Conservation (phyloP, 2,113 vertebrate genomes). For the Tenebrosternarchus preto region DNA sequence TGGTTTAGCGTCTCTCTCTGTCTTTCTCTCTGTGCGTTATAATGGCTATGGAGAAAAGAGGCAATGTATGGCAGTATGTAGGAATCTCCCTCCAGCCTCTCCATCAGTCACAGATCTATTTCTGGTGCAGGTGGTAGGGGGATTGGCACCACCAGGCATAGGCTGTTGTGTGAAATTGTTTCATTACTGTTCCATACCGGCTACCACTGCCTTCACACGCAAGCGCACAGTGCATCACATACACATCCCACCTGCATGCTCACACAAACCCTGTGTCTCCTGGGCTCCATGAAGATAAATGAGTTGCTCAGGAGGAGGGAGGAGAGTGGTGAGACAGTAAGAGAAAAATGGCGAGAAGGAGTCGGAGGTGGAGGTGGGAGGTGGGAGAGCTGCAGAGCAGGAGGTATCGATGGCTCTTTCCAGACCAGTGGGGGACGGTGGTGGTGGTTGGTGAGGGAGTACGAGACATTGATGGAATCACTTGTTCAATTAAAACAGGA, state of each 20-base stretch:
- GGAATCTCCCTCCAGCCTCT: conserved; percentile 55
- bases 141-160: conserved; percentile 67
- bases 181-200: conserved; percentile 60
- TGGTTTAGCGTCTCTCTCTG: background rate
- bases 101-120: conserved; percentile 40
- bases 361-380: background rate
- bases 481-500: conserved; percentile 54
- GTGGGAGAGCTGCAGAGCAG: background rate
- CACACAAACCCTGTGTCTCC: conserved; percentile 33
- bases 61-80: conserved; percentile 8
- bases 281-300: conserved; percentile 29
- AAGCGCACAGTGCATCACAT: background rate
- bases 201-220: conserved; percentile 44
- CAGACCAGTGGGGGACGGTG: background rate
- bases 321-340: background rate
- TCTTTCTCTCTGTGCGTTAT: background rate
- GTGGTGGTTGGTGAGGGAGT: conserved; percentile 9
- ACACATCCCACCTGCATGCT: conserved; percentile 30
- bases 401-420: conserved; percentile 30
- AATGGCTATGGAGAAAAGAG: background rate
- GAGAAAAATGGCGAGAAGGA: background rate
- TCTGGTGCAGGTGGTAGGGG: conserved; percentile 35
- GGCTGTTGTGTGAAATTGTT: conserved; percentile 72
- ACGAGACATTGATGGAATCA: conserved; percentile 39
- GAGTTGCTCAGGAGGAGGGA: conserved; percentile 18